Conservation (phyloP, 2,113 vertebrate species). For the Apteryx mantelli region DNA sequence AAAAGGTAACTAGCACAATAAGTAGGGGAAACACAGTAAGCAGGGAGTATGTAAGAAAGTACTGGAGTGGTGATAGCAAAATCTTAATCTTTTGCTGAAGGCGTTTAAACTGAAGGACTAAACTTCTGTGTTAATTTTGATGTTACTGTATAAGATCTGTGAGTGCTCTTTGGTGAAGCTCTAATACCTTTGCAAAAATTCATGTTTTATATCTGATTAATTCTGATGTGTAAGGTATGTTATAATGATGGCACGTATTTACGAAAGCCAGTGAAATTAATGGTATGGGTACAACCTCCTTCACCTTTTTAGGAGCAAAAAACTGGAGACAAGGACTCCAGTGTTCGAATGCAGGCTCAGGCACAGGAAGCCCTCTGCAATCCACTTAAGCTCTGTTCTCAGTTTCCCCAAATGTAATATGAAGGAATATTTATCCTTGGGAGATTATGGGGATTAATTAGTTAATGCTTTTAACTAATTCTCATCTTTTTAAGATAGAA, state of each 20-base stretch:
- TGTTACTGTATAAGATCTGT: constrained; percentile 15
- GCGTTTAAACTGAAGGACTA: constrained; percentile 13
- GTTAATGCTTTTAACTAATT: neutral
- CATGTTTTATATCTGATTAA: constrained; percentile 58
- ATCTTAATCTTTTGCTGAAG: constrained; percentile 33
- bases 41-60: neutral
- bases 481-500: neutral
- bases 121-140: constrained; percentile 59
- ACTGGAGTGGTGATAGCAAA: constrained; percentile 1
- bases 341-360: neutral
- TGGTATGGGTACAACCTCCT: neutral
- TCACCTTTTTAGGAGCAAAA: neutral
- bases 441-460: neutral
- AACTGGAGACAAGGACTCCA: neutral
- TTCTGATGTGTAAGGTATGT: constrained; percentile 37
- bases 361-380: neutral
- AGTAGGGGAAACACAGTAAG: neutral
- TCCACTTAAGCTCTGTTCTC: neutral
- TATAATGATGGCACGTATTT: constrained; percentile 31
- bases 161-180: constrained; percentile 22
- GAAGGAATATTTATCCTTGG: neutral
- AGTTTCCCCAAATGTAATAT: neutral
- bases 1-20: constrained; percentile 17
- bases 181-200: constrained; percentile 50
- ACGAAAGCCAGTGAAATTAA: constrained; percentile 43